phyloP scores from a whole-genome alignment of 2,888 invertebrate genomes.

The Polia nebulosa region DNA sequence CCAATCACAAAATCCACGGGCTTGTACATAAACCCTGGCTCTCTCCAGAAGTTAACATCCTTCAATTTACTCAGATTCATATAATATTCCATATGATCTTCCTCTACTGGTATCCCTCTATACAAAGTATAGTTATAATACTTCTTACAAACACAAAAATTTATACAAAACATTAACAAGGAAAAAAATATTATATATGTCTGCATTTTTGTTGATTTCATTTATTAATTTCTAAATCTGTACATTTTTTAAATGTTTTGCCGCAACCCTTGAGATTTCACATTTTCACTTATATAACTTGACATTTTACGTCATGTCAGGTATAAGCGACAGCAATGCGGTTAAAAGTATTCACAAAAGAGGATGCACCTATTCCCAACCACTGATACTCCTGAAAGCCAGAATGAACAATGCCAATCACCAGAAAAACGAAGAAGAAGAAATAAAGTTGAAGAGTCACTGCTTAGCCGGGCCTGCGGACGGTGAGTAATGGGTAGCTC shows the following conservation, averaged over 20 bases:
- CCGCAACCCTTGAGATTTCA: slow-evolving; percentile 56
- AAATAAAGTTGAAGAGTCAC: too few relatives aligned
- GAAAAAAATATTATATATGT: slow-evolving; percentile 17
- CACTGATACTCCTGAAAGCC: too few relatives aligned
- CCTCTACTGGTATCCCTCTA: slow-evolving; percentile 74
- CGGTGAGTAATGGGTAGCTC: too few relatives aligned
- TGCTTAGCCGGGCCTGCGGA: too few relatives aligned
- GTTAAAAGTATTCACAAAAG: slow-evolving; percentile 5
- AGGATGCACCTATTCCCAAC: background rate
- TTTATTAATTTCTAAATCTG: slow-evolving; percentile 16
- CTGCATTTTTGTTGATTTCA: slow-evolving; percentile 47
- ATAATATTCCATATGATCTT: slow-evolving; percentile 76
- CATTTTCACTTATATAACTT: slow-evolving; percentile 39
- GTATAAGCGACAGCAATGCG: background rate
- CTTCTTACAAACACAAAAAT: slow-evolving; percentile 48
- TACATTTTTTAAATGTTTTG: slow-evolving; percentile 15
- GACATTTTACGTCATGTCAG: background rate
- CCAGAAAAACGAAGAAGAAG: too few relatives aligned
- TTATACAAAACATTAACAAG: slow-evolving; percentile 22
- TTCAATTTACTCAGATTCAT: slow-evolving; percentile 66
- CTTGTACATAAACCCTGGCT: slow-evolving; percentile 71
- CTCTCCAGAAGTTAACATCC: slow-evolving; percentile 79
- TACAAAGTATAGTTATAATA: slow-evolving; percentile 79
- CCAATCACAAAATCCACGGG: slow-evolving; percentile 79
- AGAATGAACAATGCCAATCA: too few relatives aligned